phyloP scores from a whole-genome alignment of 2,888 invertebrate genomes.

The Bombylius major region DNA sequence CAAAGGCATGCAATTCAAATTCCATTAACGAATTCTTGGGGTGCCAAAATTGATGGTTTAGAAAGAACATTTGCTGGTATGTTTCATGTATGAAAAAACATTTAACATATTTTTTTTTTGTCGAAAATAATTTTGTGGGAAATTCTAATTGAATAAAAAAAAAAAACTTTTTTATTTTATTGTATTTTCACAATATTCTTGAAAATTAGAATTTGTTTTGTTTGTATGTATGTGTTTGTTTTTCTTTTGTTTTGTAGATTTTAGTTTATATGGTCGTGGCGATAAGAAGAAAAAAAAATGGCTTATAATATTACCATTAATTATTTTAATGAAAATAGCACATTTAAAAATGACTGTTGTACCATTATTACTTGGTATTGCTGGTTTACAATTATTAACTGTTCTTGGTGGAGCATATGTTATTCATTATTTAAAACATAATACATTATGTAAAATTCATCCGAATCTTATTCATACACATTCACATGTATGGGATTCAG shows the following conservation, averaged over 20 bases:
- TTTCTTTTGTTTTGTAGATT: neutral
- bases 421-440: slow-evolving; percentile 31
- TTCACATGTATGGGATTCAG: slow-evolving; percentile 32
- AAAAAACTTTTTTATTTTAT: no score
- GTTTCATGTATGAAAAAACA: no score
- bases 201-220: no score
- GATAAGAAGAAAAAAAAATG: slow-evolving; percentile 26
- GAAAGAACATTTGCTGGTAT: neutral
- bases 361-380: slow-evolving; percentile 25
- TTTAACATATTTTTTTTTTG: no score
- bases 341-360: slow-evolving; percentile 31
- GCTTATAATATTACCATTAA: slow-evolving; percentile 29
- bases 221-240: no score
- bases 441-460: slow-evolving; percentile 33
- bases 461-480: slow-evolving; percentile 32
- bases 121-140: no score
- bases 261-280: slow-evolving; percentile 8
- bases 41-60: slow-evolving; percentile 11
- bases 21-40: slow-evolving; percentile 25
- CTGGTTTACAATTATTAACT: slow-evolving; percentile 28
- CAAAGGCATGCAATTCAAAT: slow-evolving; percentile 30
- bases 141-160: no score
- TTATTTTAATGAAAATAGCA: slow-evolving; percentile 32
- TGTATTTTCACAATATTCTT: no score
- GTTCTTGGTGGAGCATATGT: slow-evolving; percentile 31